Percentiles rank a stretch among this genome's conserved stretches.
These are phyloP conservation scores for Oophaga sylvatica DNA, from an alignment of 2,797 vertebrate species.

Conservation along the genomic window DNA sequence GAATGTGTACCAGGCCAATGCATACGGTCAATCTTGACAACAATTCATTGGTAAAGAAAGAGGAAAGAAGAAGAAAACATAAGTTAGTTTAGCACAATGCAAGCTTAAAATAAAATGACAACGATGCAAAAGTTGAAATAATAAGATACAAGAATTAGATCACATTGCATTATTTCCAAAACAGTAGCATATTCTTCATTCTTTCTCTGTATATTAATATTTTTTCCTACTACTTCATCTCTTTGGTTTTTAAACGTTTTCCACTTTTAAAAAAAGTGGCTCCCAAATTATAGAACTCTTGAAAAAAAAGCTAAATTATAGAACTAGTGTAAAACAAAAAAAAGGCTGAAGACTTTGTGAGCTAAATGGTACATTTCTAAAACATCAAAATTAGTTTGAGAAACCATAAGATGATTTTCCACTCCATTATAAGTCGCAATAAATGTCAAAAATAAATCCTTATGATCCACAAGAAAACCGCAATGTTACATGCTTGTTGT, in stretches of 20 bases:
- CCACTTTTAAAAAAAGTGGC: no score
- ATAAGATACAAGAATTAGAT: not conserved
- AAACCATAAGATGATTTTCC: not conserved
- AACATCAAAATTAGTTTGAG: not conserved
- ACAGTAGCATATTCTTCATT: not conserved
- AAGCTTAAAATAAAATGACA: not conserved
- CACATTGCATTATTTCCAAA: not conserved
- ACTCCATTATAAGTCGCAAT: not conserved
- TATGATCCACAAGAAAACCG: not conserved
- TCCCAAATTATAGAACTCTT: no score
- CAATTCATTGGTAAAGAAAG: not conserved
- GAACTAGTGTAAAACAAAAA: not conserved
- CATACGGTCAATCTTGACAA: constrained; percentile 82
- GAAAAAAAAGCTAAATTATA: no score
- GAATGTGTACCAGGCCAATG: constrained; percentile 83
- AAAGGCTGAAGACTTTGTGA: not conserved
- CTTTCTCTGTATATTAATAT: not conserved
- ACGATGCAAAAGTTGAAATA: no score
- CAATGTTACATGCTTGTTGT: constrained; percentile 3
- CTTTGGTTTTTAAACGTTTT: not conserved
- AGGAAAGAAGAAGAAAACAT: not conserved
- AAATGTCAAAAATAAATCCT: not conserved
- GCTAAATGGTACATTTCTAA: not conserved
- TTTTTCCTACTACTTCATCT: not conserved
- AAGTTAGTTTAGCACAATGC: not conserved